phyloP scores from a whole-genome alignment of 1,140 invertebrate species.

The Drosophila pseudoananassae region DNA sequence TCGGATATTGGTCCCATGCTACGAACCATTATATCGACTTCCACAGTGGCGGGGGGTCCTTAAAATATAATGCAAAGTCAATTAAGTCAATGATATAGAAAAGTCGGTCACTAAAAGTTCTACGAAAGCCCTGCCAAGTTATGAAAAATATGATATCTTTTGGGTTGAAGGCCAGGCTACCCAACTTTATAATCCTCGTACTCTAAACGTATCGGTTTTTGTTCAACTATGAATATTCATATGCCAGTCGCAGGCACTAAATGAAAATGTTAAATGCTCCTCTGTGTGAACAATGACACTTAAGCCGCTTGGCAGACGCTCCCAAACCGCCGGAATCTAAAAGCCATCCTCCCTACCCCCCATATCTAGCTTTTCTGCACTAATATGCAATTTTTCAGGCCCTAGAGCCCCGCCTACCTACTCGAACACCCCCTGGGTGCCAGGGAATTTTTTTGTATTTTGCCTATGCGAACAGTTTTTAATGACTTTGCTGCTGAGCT shows the following conservation, averaged over 20 bases:
- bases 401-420: conserved; percentile 14
- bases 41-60: conserved; percentile 91
- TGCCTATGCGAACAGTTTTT: conserved; percentile 80
- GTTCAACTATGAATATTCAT: conserved; percentile 46
- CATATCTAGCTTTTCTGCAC: conserved; percentile 73
- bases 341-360: background rate
- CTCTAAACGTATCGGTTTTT: conserved; percentile 29
- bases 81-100: too few relatives aligned
- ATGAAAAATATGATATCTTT: conserved; percentile 13
- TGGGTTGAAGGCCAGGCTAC: conserved; percentile 21
- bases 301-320: conserved; percentile 74
- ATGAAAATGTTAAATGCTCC: conserved; percentile 73
- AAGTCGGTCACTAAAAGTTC: too few relatives aligned
- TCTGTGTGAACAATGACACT: conserved; percentile 73
- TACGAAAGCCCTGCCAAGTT: background rate
- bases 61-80: conserved; percentile 34
- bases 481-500: conserved; percentile 78
- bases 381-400: conserved; percentile 76
- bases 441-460: conserved; percentile 45
- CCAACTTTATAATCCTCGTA: conserved; percentile 31
- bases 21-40: conserved; percentile 93
- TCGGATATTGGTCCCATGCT: conserved; percentile 96
- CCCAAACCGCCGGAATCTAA: conserved; percentile 23
- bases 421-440: conserved; percentile 8
- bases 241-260: conserved; percentile 40